These are phyloP conservation scores for Bombus fervidus DNA, from an alignment of 1,140 invertebrate genomes.

Conservation along the genomic window DNA sequence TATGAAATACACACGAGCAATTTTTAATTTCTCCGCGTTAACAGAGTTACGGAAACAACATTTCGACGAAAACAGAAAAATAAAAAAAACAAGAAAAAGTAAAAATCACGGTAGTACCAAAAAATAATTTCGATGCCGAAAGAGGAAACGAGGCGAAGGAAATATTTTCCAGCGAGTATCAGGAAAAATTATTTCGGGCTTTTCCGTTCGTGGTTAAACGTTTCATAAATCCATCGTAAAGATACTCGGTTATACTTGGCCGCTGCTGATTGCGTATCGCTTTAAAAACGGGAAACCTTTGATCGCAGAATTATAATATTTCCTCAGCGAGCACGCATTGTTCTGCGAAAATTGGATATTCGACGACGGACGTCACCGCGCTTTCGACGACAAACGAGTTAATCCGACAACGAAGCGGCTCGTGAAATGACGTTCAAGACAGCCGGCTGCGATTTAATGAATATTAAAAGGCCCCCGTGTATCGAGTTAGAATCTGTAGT, in stretches of 20 bases:
- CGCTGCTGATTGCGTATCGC: neutral
- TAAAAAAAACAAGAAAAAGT: neutral
- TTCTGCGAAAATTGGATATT: constrained; percentile 26
- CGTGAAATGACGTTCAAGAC: constrained; percentile 47
- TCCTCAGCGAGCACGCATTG: neutral
- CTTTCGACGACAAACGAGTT: neutral
- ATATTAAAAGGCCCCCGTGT: constrained; percentile 67
- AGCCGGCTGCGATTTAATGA: constrained; percentile 64
- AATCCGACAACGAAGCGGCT: constrained; percentile 32
- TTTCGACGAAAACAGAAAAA: neutral
- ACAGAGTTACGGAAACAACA: neutral
- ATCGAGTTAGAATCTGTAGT: constrained; percentile 70
- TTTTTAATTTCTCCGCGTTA: neutral
- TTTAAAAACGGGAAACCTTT: constrained; percentile 4
- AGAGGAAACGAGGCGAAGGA: too few relatives aligned
- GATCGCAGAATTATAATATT: constrained; percentile 16
- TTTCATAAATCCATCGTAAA: constrained; percentile 20
- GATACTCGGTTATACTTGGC: constrained; percentile 11
- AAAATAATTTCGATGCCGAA: constrained; percentile 1
- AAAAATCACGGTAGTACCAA: neutral
- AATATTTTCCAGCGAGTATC: neutral
- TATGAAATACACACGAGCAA: neutral
- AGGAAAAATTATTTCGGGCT: neutral
- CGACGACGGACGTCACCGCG: neutral
- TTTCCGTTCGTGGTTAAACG: neutral